Percentiles rank a stretch among this genome's conserved stretches.
phyloP scores from a whole-genome alignment of 1,140 invertebrate genomes.

The Drosophila guanche region DNA sequence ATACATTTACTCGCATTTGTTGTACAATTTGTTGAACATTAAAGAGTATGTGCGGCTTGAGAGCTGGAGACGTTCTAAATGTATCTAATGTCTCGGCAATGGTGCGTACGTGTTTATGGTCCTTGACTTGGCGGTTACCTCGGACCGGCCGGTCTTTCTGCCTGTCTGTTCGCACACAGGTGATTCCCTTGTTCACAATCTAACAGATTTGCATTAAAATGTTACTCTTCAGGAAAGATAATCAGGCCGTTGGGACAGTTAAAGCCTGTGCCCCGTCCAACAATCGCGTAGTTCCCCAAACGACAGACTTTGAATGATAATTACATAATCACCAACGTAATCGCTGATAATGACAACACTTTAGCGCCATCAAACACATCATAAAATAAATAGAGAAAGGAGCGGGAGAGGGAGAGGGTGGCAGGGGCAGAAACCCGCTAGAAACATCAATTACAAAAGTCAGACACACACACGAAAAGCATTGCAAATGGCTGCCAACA shows the following conservation, averaged over 20 bases:
- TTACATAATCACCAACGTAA: slow-evolving; percentile 63
- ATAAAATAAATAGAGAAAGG: slow-evolving; percentile 44
- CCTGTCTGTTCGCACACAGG: slow-evolving; percentile 1
- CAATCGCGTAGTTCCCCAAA: slow-evolving; percentile 9
- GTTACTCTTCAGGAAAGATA: neutral
- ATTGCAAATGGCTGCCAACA: slow-evolving; percentile 28
- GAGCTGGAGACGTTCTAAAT: slow-evolving; percentile 11
- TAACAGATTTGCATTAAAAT: neutral
- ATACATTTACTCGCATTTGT: slow-evolving; percentile 16
- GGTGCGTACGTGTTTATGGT: slow-evolving; percentile 61
- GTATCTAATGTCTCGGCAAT: slow-evolving; percentile 62
- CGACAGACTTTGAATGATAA: slow-evolving; percentile 29
- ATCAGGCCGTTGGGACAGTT: neutral
- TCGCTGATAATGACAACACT: slow-evolving; percentile 73
- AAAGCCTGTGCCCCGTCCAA: slow-evolving; percentile 13
- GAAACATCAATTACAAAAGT: slow-evolving; percentile 58
- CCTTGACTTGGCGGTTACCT: neutral
- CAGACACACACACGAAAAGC: slow-evolving; percentile 5
- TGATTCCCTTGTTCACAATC: neutral
- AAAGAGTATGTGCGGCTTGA: neutral
- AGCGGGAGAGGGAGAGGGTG: slow-evolving; percentile 9
- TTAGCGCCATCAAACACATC: slow-evolving; percentile 65
- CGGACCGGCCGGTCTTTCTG: neutral
- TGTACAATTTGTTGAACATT: slow-evolving; percentile 55
- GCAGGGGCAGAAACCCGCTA: slow-evolving; percentile 25